A percentile compares a stretch with the other conserved stretches of the same genome.
phyloP scores from a whole-genome alignment of 2,797 vertebrate species.

The Fundulus diaphanus region DNA sequence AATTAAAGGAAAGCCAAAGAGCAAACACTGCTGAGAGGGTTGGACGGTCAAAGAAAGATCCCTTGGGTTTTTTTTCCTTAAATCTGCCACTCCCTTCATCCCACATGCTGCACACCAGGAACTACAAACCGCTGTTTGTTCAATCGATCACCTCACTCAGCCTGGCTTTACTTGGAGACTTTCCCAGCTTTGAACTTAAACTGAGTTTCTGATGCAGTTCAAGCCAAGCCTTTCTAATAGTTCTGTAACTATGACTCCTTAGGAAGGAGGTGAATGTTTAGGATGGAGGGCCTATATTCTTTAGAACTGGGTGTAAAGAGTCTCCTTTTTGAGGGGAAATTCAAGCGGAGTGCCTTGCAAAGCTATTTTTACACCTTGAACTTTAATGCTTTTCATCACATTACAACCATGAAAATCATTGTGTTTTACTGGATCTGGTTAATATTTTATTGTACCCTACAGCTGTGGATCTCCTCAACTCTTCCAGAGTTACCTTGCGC shows the following conservation, averaged over 20 bases:
- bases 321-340: too few species aligned
- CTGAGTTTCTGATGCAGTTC: conserved; percentile 12
- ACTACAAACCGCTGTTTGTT: conserved; percentile 66
- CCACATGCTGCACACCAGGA: conserved; percentile 49
- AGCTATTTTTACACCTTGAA: neutral
- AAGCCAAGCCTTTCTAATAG: conserved; percentile 2
- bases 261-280: neutral
- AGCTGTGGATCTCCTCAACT: neutral
- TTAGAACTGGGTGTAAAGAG: neutral
- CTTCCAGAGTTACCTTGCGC: neutral
- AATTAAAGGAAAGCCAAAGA: conserved; percentile 16
- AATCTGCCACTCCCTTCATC: conserved; percentile 62
- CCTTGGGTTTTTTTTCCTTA: conserved; percentile 48
- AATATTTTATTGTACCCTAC: too few species aligned
- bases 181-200: conserved; percentile 31
- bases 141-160: conserved; percentile 58
- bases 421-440: neutral
- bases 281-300: neutral
- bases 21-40: conserved; percentile 54
- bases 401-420: neutral
- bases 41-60: conserved; percentile 26
- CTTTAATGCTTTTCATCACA: neutral
- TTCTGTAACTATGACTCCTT: neutral
- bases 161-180: conserved; percentile 38
- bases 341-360: neutral